phyloP scores from a whole-genome alignment of 2,113 vertebrate species.

The Gymnobelideus leadbeateri region DNA sequence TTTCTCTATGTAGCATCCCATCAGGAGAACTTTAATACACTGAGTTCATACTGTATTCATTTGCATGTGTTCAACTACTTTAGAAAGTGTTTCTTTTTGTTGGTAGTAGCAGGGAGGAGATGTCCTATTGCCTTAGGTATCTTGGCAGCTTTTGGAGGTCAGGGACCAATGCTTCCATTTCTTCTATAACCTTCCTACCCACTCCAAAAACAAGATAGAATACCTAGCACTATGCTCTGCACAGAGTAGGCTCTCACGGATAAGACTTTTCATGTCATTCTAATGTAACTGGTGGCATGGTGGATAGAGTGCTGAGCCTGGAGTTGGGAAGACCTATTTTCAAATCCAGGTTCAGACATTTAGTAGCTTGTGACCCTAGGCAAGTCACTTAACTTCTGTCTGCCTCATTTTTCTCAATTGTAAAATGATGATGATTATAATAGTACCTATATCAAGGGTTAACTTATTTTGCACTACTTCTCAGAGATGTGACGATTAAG shows the following conservation, averaged over 20 bases:
- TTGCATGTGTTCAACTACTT: background rate
- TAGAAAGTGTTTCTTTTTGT: background rate
- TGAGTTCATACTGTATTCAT: background rate
- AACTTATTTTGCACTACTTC: background rate
- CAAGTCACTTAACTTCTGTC: background rate
- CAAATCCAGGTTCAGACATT: background rate
- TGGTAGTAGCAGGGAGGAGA: background rate
- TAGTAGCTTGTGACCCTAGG: background rate
- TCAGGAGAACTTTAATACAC: background rate
- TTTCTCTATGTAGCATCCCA: background rate
- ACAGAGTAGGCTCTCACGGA: background rate
- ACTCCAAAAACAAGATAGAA: background rate
- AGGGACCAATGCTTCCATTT: background rate
- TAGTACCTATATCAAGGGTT: background rate
- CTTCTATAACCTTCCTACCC: background rate
- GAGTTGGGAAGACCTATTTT: background rate
- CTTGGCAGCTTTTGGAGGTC: background rate
- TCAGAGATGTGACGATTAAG: background rate
- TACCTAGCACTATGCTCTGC: background rate
- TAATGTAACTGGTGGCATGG: background rate
- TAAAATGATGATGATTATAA: background rate
- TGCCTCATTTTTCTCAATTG: background rate
- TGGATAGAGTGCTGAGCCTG: background rate
- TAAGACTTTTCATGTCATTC: background rate
- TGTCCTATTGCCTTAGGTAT: background rate